A percentile compares a stretch with the other conserved stretches of the same genome.
phyloP scores from a whole-genome alignment of 2,113 vertebrate species.

The Oophaga pumilio region DNA sequence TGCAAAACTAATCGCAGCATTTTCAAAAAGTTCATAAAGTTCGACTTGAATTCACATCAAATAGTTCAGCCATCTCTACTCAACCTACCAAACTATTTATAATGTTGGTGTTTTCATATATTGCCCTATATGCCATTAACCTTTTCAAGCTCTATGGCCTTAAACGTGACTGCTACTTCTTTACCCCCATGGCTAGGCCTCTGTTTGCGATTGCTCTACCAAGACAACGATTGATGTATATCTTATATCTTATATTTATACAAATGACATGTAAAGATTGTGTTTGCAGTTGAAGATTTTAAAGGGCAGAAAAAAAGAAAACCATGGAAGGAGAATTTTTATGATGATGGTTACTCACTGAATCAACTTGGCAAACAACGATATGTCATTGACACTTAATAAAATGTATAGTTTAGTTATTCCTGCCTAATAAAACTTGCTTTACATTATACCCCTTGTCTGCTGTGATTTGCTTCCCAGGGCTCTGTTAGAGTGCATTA shows the following conservation, averaged over 20 bases:
- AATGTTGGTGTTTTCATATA: background rate
- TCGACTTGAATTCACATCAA: too few species aligned
- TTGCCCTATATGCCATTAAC: background rate
- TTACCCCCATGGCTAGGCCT: background rate
- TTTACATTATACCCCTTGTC: constrained; percentile 82
- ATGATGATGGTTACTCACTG: constrained; percentile 66
- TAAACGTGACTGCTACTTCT: background rate
- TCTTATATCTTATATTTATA: background rate
- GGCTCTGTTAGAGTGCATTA: constrained; percentile 82
- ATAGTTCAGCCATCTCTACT: too few species aligned
- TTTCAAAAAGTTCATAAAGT: too few species aligned
- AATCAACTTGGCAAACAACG: constrained; percentile 71
- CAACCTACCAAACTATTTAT: background rate
- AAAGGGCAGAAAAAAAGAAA: constrained; percentile 15
- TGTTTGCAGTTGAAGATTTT: constrained; percentile 55
- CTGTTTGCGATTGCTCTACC: background rate
- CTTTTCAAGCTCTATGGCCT: background rate
- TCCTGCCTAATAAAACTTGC: constrained; percentile 80
- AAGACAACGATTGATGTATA: background rate
- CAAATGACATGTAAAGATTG: constrained; percentile 59
- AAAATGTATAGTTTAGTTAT: constrained; percentile 75
- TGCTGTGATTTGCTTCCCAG: constrained; percentile 79
- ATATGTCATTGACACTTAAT: constrained; percentile 77
- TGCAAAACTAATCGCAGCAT: too few species aligned
- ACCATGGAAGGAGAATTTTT: constrained; percentile 52